Conservation (phyloP, 2,888 invertebrate genomes). For the Stenoptilia bipunctidactyla region DNA sequence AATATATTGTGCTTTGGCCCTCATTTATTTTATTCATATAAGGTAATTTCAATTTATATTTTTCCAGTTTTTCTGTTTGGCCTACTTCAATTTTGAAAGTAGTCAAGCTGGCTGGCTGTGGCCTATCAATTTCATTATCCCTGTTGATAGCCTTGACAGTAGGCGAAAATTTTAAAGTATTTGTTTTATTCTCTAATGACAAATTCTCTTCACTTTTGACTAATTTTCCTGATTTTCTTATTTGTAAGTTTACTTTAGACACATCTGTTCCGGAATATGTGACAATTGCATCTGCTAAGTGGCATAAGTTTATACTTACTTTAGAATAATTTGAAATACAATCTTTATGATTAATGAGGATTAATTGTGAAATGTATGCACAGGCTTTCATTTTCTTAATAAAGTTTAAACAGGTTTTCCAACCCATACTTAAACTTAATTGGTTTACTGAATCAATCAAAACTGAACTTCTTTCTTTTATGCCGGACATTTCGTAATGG, state of each 20-base stretch:
- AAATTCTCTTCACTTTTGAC: slow-evolving; percentile 50
- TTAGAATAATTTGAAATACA: slow-evolving; percentile 47
- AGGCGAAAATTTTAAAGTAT: slow-evolving; percentile 30
- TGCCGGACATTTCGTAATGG: slow-evolving; percentile 27
- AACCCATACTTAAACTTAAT: slow-evolving; percentile 45
- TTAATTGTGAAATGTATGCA: slow-evolving; percentile 32
- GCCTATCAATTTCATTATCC: slow-evolving; percentile 42
- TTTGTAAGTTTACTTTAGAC: slow-evolving; percentile 36
- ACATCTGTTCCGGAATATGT: slow-evolving; percentile 30
- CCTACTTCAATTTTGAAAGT: slow-evolving; percentile 77
- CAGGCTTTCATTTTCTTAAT: slow-evolving; percentile 27
- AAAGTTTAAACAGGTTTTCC: slow-evolving; percentile 37
- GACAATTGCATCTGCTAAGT: slow-evolving; percentile 50
- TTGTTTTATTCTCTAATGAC: slow-evolving; percentile 35
- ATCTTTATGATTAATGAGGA: slow-evolving; percentile 60
- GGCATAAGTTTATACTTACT: slow-evolving; percentile 48
- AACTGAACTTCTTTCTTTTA: slow-evolving; percentile 28
- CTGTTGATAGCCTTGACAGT: slow-evolving; percentile 31
- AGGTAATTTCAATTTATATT: slow-evolving; percentile 72
- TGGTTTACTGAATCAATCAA: slow-evolving; percentile 56
- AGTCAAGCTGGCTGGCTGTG: slow-evolving; percentile 49
- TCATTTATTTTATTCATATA: slow-evolving; percentile 69
- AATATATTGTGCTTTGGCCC: slow-evolving; percentile 76
- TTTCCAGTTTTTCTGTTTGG: slow-evolving; percentile 72
- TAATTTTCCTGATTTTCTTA: slow-evolving; percentile 68